phyloP scores from a whole-genome alignment of 2,797 vertebrate species.

The Eremophila alpestris region DNA sequence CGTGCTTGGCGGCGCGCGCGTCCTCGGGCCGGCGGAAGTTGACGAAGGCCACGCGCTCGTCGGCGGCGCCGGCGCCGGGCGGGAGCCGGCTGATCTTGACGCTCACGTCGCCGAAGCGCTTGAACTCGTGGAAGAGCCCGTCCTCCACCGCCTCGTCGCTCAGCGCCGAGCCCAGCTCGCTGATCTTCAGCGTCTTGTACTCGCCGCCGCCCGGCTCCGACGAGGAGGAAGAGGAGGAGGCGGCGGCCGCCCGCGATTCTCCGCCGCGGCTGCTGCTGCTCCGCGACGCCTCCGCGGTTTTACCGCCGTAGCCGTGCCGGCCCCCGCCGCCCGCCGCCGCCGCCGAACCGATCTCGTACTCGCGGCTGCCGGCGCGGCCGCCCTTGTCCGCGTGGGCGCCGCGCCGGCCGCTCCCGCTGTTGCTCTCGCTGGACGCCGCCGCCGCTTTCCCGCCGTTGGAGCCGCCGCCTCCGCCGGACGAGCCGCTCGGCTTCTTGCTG shows the following conservation, averaged over 20 bases:
- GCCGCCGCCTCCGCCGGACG: slow-evolving; percentile 77
- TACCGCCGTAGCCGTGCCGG: slow-evolving; percentile 79
- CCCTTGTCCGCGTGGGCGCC: slow-evolving; percentile 77
- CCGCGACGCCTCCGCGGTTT: slow-evolving; percentile 77
- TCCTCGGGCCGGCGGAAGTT: slow-evolving; percentile 96
- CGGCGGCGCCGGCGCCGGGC: slow-evolving; percentile 76
- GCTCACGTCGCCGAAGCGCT: slow-evolving; percentile 96
- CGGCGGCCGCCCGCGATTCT: slow-evolving; percentile 79
- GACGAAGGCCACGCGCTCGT: slow-evolving; percentile 94
- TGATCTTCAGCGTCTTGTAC: slow-evolving; percentile 97
- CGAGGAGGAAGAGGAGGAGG: slow-evolving; percentile 68
- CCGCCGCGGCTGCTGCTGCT: slow-evolving; percentile 85
- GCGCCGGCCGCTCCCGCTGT: slow-evolving; percentile 67
- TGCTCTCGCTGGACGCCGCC: slow-evolving; percentile 30
- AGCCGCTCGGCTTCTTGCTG: slow-evolving; percentile 78
- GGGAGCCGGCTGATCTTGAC: slow-evolving; percentile 93
- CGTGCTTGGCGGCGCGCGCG: slow-evolving; percentile 93
- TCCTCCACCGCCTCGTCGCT: slow-evolving; percentile 98
- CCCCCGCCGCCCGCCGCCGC: slow-evolving; percentile 81
- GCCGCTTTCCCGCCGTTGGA: slow-evolving; percentile 83
- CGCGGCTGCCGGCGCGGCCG: slow-evolving; percentile 83
- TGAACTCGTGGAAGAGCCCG: slow-evolving; percentile 96
- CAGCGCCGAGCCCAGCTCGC: slow-evolving; percentile 93
- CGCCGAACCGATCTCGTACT: slow-evolving; percentile 85
- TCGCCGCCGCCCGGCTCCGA: slow-evolving; percentile 75